Conservation (phyloP, 2,113 vertebrate species). For the Lanius collurio region DNA sequence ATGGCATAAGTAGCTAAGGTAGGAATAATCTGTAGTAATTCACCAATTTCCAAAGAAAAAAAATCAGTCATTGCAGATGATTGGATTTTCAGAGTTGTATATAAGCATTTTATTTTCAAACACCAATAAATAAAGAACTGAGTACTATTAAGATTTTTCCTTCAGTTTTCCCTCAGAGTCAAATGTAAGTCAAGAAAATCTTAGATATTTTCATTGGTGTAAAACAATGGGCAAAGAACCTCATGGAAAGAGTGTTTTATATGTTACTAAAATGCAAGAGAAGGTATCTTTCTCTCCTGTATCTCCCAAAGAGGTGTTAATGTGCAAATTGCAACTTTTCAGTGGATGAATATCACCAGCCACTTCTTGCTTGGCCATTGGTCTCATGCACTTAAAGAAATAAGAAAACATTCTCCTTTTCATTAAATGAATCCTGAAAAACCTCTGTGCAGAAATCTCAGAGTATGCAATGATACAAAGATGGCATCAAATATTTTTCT, state of each 20-base stretch:
- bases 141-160: not conserved
- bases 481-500: not conserved
- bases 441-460: not conserved
- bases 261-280: not conserved
- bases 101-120: not conserved
- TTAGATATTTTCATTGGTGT: not conserved
- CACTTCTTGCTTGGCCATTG: not conserved
- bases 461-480: not conserved
- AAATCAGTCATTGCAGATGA: not conserved
- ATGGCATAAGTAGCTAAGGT: not conserved
- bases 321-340: not conserved
- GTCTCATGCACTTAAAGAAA: not conserved
- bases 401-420: not conserved
- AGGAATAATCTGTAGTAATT: not conserved
- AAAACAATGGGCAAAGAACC: not conserved
- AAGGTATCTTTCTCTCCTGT: not conserved
- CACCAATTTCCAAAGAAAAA: not conserved
- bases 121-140: not conserved
- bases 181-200: not conserved
- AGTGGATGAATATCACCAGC: not conserved
- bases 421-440: not conserved
- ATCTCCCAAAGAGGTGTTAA: not conserved
- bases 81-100: not conserved
- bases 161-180: not conserved
- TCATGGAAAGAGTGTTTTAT: not conserved